Evolutionary conservation across 1,140 invertebrate species (phyloP).

Genomic region (Drosophila obscura): DNA sequence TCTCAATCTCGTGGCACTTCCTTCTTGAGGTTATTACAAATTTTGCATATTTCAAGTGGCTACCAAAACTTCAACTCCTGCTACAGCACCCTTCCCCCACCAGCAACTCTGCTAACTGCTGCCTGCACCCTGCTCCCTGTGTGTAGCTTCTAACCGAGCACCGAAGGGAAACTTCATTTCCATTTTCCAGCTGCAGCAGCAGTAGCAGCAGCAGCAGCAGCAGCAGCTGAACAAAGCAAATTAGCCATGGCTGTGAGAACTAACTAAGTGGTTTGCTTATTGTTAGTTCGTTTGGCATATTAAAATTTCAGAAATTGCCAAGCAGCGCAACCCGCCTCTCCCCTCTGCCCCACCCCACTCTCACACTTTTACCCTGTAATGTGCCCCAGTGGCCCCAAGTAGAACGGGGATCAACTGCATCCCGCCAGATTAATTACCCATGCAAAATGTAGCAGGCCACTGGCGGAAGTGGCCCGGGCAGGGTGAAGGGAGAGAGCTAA

Average conservation of each 20-base stretch:
- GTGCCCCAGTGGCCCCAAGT: constrained; percentile 21
- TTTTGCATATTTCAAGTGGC: constrained; percentile 76
- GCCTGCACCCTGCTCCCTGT: too few relatives aligned
- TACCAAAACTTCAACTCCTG: constrained; percentile 27
- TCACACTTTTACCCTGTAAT: constrained; percentile 40
- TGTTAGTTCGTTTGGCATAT: constrained; percentile 69
- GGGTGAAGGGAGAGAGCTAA: constrained; percentile 1
- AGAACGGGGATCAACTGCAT: constrained; percentile 10
- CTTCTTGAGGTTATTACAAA: constrained; percentile 70
- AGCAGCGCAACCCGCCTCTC: neutral
- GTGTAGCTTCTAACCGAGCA: constrained; percentile 5
- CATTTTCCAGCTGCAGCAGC: constrained; percentile 29
- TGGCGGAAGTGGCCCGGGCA: neutral
- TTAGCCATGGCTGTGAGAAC: constrained; percentile 68
- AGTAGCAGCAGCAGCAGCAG: constrained; percentile 25
- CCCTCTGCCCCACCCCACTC: too few relatives aligned
- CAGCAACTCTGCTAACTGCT: too few relatives aligned
- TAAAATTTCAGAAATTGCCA: constrained; percentile 72
- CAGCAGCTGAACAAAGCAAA: constrained; percentile 57
- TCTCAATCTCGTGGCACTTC: constrained; percentile 30
- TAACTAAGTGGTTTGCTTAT: constrained; percentile 79
- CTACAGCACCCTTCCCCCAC: too few relatives aligned
- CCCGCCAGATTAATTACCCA: constrained; percentile 72
- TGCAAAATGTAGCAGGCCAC: constrained; percentile 60
- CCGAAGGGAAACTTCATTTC: constrained; percentile 47